A percentile compares a stretch with the other conserved stretches of the same genome.
Conservation (phyloP, 2,797 vertebrate genomes). For the Protosalanx chinensis region DNA sequence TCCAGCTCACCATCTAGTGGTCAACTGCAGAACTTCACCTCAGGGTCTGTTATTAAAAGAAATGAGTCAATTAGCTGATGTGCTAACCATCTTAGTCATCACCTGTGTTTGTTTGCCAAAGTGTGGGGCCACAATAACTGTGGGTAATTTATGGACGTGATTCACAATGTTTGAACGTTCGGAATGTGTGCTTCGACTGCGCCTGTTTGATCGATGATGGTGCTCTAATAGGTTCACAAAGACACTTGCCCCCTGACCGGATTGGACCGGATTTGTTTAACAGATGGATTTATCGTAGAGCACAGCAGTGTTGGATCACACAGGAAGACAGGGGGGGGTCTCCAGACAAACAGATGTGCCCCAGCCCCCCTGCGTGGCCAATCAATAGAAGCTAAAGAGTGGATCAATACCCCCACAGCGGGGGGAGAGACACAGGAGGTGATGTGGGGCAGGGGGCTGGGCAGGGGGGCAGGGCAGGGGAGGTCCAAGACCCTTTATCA, state of each 20-base stretch:
- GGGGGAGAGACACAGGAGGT: constrained; percentile 20
- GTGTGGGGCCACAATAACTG: not conserved
- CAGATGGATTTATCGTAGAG: not conserved
- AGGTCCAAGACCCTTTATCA: no score
- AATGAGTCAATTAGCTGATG: not conserved
- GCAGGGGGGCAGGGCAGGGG: not conserved
- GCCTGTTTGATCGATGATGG: no score
- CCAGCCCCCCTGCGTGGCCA: constrained; percentile 14
- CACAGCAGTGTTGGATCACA: not conserved
- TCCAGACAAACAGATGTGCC: constrained; percentile 48
- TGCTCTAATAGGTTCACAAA: not conserved
- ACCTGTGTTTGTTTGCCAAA: not conserved
- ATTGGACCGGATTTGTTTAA: no score
- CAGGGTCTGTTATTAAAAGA: not conserved
- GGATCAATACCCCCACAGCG: constrained; percentile 51
- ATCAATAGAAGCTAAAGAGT: constrained; percentile 54
- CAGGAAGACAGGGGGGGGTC: constrained; percentile 13
- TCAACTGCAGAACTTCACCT: constrained; percentile 35
- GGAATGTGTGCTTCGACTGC: not conserved
- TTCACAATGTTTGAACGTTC: not conserved
- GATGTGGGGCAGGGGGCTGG: not conserved
- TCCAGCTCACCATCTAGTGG: constrained; percentile 64
- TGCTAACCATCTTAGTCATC: not conserved
- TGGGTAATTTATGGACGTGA: not conserved
- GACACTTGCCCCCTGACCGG: not conserved